Conservation (phyloP, 1,140 invertebrate species). For the Probaryconus sp. region DNA sequence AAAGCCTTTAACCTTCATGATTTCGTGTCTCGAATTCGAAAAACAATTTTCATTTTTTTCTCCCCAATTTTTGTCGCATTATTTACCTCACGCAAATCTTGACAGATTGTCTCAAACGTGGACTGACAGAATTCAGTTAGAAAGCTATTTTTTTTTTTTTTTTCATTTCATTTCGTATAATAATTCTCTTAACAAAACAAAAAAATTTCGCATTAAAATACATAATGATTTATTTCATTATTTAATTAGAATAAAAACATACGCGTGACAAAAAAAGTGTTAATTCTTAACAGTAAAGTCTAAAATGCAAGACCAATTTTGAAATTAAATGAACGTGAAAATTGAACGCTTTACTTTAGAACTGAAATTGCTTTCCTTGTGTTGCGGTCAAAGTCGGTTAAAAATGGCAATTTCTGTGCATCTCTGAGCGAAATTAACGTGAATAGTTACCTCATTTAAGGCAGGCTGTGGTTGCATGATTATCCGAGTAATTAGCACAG, state of each 20-base stretch:
- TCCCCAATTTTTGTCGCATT: conserved; percentile 4
- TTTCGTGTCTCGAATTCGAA: conserved; percentile 23
- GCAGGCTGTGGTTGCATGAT: conserved; percentile 20
- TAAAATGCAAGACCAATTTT: no score
- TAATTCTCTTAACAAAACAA: no score
- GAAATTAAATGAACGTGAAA: background rate
- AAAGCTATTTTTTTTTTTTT: no score
- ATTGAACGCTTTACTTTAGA: conserved; percentile 19
- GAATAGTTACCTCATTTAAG: conserved; percentile 23
- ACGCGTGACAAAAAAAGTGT: no score
- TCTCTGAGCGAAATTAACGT: conserved; percentile 28
- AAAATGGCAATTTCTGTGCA: conserved; percentile 24
- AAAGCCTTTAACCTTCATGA: no score
- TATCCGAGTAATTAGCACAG: conserved; percentile 32
- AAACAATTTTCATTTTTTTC: background rate
- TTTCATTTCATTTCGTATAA: no score
- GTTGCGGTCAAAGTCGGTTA: background rate
- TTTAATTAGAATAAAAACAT: no score
- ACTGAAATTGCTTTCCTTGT: conserved; percentile 1
- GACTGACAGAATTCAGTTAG: no score
- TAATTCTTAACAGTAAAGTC: no score
- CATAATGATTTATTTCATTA: no score
- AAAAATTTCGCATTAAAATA: no score
- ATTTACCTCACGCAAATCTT: background rate
- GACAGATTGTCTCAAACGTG: no score